These are phyloP conservation scores for Lipophrys pholis DNA, from an alignment of 2,113 vertebrate genomes.

Conservation along the genomic window DNA sequence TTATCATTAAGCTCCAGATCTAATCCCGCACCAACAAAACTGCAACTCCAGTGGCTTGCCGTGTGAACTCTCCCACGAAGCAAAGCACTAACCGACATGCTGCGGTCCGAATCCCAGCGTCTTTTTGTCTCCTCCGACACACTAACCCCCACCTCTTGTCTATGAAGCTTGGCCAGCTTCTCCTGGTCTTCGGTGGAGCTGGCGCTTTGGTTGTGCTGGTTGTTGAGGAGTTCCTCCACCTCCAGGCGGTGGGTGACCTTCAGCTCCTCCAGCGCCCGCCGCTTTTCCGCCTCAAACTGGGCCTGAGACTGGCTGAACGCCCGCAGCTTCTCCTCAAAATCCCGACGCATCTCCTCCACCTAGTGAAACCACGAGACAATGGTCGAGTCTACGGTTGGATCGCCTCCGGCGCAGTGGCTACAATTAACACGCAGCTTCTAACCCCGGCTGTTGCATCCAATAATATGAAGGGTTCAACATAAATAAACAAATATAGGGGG, in stretches of 20 bases:
- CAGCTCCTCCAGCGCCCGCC: slow-evolving; percentile 90
- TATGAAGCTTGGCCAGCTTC: slow-evolving; percentile 88
- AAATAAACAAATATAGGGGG: no score
- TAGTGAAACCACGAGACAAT: slow-evolving; percentile 82
- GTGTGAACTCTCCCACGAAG: slow-evolving; percentile 13
- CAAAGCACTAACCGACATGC: slow-evolving; percentile 16
- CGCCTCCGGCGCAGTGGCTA: slow-evolving; percentile 75
- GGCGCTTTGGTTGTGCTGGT: slow-evolving; percentile 90
- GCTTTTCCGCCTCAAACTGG: slow-evolving; percentile 94
- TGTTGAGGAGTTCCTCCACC: slow-evolving; percentile 91
- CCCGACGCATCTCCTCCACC: slow-evolving; percentile 96
- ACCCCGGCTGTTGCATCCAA: neutral
- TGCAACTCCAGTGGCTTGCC: slow-evolving; percentile 51
- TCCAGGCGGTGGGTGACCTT: slow-evolving; percentile 87
- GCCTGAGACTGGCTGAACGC: slow-evolving; percentile 92
- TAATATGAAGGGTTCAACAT: no score
- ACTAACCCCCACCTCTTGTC: slow-evolving; percentile 80
- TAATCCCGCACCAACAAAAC: slow-evolving; percentile 32
- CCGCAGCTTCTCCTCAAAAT: slow-evolving; percentile 93
- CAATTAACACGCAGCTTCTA: neutral
- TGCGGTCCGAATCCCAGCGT: neutral
- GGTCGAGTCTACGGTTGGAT: slow-evolving; percentile 32
- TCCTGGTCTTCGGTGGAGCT: slow-evolving; percentile 89
- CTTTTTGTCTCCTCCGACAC: neutral
- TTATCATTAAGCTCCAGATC: no score